phyloP scores from a whole-genome alignment of 2,888 invertebrate species.

The Epinotia ramella region DNA sequence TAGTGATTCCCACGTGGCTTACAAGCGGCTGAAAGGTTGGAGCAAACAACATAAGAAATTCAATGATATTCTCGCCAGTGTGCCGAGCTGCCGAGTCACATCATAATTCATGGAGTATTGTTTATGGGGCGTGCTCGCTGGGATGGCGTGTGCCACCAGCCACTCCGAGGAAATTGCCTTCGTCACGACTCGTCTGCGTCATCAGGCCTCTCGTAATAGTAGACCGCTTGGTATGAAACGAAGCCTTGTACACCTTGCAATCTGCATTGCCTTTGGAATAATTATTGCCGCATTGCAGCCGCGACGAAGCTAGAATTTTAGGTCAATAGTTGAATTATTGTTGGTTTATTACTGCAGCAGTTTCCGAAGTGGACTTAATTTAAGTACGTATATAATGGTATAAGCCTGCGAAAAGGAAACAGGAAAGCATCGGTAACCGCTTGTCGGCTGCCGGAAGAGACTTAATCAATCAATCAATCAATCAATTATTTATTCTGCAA shows the following conservation, averaged over 20 bases:
- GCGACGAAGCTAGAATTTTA: not conserved
- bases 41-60: constrained; percentile 62
- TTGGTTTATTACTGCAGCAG: constrained; percentile 5
- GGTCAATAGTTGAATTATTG: not conserved
- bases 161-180: constrained; percentile 36
- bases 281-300: constrained; percentile 29
- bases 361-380: not conserved
- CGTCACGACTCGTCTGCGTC: constrained; percentile 37
- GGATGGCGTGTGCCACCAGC: constrained; percentile 34
- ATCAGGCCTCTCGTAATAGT: constrained; percentile 10
- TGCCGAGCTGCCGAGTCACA: constrained; percentile 2
- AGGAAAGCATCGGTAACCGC: not conserved
- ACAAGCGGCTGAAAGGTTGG: constrained; percentile 50
- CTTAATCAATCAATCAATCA: too few species aligned
- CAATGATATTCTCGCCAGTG: constrained; percentile 49
- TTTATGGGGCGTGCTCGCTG: constrained; percentile 29
- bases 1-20: constrained; percentile 45
- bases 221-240: constrained; percentile 24
- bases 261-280: constrained; percentile 23
- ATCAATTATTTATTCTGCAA: too few species aligned
- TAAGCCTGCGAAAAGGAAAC: not conserved
- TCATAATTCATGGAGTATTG: constrained; percentile 41
- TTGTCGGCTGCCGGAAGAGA: not conserved
- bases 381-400: not conserved
- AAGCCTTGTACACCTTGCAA: constrained; percentile 31